Conservation (phyloP, 2,888 invertebrate species). For the Galeopsomyia nigrocyanea region DNA sequence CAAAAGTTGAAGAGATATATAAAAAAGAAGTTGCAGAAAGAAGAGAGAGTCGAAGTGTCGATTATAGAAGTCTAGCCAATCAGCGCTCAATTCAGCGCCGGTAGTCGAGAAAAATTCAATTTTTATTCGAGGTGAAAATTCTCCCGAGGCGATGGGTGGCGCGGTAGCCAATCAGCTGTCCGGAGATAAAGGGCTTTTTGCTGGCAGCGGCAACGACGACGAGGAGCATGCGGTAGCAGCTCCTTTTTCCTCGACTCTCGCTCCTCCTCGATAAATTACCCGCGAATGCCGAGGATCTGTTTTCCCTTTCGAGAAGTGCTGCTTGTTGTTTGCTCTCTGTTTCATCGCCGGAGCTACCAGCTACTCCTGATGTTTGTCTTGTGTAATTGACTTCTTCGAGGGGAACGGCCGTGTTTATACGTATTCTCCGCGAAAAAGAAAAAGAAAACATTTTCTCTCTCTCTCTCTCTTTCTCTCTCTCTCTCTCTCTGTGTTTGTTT, state of each 20-base stretch:
- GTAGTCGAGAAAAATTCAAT: constrained; percentile 57
- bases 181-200: constrained; percentile 14
- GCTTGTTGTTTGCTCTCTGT: too few species aligned
- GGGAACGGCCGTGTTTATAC: too few species aligned
- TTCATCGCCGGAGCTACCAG: too few species aligned
- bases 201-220: neutral
- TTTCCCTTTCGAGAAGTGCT: constrained; percentile 12
- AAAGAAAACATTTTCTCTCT: too few species aligned
- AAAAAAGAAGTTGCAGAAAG: constrained; percentile 13
- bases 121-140: constrained; percentile 48
- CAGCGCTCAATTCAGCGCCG: constrained; percentile 57
- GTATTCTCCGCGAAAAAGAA: too few species aligned
- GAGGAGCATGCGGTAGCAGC: too few species aligned
- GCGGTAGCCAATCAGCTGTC: constrained; percentile 21
- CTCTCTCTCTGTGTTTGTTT: too few species aligned
- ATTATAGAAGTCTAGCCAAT: constrained; percentile 53
- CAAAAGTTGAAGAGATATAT: too few species aligned
- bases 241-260: too few species aligned
- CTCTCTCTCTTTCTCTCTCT: too few species aligned
- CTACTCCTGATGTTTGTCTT: too few species aligned
- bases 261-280: constrained; percentile 15
- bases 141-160: neutral
- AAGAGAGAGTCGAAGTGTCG: constrained; percentile 25
- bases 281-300: neutral
- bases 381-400: too few species aligned